These are phyloP conservation scores for Xerus inauris DNA, from an alignment of 2,113 vertebrate genomes.

Conservation along the genomic window DNA sequence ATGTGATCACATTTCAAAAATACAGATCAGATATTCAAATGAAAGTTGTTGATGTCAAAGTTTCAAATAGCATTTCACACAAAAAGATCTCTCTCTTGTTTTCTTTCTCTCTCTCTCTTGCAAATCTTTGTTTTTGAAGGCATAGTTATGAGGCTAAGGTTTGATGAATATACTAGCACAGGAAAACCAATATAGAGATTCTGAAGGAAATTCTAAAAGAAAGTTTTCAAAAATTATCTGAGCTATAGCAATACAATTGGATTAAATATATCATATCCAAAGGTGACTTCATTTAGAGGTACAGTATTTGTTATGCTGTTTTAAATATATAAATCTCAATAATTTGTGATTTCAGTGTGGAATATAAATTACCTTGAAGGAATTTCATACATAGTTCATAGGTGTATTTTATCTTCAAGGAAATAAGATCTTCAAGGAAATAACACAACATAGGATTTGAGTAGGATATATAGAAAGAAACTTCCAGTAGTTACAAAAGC, in stretches of 20 bases:
- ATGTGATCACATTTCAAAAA: slow-evolving; percentile 1
- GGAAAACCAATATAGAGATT: background rate
- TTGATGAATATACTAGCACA: background rate
- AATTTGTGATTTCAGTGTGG: slow-evolving; percentile 18
- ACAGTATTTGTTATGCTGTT: background rate
- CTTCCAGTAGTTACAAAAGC: background rate
- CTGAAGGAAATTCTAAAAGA: background rate
- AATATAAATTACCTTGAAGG: background rate
- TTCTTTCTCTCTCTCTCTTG: background rate
- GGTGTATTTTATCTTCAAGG: background rate
- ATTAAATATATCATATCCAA: background rate
- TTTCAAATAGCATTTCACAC: background rate
- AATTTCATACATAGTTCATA: background rate
- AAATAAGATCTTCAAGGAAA: slow-evolving; percentile 56
- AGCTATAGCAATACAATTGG: background rate
- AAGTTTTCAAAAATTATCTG: slow-evolving; percentile 5
- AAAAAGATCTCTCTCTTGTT: background rate
- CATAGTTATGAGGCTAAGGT: background rate
- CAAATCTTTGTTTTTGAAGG: background rate
- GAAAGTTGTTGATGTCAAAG: background rate
- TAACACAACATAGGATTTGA: background rate
- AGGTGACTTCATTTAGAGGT: background rate
- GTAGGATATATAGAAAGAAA: slow-evolving; percentile 18
- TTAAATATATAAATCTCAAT: slow-evolving; percentile 35
- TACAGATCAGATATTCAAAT: background rate